These are phyloP conservation scores for Phalacrocorax brasilianus DNA, from an alignment of 2,113 vertebrate species.

Conservation along the genomic window DNA sequence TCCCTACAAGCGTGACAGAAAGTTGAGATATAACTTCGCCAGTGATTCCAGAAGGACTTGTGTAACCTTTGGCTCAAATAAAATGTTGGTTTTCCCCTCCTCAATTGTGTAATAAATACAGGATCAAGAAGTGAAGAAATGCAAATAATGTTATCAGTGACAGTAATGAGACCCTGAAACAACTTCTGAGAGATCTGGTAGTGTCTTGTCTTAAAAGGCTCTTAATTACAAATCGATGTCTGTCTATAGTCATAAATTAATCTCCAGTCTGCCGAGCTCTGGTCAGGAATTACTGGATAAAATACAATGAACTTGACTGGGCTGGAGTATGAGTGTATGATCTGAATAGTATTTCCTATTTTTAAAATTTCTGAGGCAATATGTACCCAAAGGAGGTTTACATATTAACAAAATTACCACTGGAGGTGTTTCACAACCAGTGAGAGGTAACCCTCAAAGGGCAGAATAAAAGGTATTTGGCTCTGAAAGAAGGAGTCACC, in stretches of 20 bases:
- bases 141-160: constrained; percentile 7
- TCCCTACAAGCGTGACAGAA: background rate
- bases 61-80: background rate
- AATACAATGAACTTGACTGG: background rate
- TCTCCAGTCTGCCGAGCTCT: background rate
- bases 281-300: background rate
- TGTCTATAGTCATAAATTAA: background rate
- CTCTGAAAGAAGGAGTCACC: too few relatives aligned
- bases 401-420: background rate
- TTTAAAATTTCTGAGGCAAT: background rate
- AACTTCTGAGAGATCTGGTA: background rate
- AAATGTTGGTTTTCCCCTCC: background rate
- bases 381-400: background rate
- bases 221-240: background rate
- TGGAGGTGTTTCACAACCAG: background rate
- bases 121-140: background rate
- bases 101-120: background rate
- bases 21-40: background rate
- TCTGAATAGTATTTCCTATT: background rate
- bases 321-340: background rate
- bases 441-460: background rate
- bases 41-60: background rate
- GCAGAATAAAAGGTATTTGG: background rate
- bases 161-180: background rate
- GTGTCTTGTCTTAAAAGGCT: background rate